These are phyloP conservation scores for Silurus glanis DNA, from an alignment of 2,113 vertebrate species.

Conservation along the genomic window DNA sequence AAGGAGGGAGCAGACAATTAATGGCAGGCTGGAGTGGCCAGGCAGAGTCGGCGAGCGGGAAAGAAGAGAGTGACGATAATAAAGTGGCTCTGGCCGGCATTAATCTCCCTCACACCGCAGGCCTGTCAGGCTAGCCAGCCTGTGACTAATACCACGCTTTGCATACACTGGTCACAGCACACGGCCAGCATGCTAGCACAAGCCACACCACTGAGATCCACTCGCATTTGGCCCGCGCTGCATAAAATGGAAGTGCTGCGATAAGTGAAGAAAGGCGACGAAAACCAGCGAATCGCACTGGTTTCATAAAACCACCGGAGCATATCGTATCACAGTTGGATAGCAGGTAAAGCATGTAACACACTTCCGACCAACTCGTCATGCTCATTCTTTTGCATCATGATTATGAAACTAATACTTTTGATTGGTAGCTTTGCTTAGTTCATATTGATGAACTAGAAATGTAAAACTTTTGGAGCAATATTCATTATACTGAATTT, in stretches of 20 bases:
- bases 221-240: conserved; percentile 7
- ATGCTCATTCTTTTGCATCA: conserved; percentile 12
- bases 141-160: conserved; percentile 99
- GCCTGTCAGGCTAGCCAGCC: conserved; percentile 91
- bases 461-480: not conserved
- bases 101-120: conserved; percentile 98
- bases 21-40: conserved; percentile 92
- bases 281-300: not conserved
- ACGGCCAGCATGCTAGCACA: conserved; percentile 74
- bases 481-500: too few species aligned
- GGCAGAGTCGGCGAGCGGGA: conserved; percentile 88
- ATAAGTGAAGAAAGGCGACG: not conserved
- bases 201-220: conserved; percentile 22
- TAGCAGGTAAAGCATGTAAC: not conserved
- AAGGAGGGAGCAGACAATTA: conserved; percentile 80
- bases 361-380: not conserved
- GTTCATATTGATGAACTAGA: too few species aligned
- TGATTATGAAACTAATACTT: not conserved
- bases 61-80: conserved; percentile 96
- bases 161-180: conserved; percentile 96
- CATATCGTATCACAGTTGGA: not conserved
- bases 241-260: conserved; percentile 8
- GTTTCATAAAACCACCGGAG: not conserved
- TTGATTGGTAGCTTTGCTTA: not conserved
- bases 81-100: conserved; percentile 93